phyloP scores from a whole-genome alignment of 2,797 vertebrate species.

The Sebastes dallii region DNA sequence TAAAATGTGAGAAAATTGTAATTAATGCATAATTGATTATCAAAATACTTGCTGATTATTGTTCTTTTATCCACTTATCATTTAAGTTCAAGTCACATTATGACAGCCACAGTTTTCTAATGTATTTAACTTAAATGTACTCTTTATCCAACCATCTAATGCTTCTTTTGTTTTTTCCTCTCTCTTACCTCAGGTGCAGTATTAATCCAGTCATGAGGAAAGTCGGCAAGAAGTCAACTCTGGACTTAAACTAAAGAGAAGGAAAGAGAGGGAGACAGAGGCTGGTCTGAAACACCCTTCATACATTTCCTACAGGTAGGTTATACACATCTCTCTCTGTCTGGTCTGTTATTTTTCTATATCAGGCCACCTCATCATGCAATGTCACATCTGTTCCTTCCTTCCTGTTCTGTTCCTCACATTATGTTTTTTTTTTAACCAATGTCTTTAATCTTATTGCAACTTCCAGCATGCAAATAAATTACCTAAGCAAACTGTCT shows the following conservation, averaged over 20 bases:
- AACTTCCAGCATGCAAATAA: neutral
- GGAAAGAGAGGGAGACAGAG: slow-evolving; percentile 5
- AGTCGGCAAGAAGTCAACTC: slow-evolving; percentile 4
- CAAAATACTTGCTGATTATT: neutral
- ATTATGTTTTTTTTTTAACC: neutral
- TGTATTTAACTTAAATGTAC: neutral
- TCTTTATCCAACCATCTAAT: neutral
- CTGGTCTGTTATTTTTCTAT: neutral
- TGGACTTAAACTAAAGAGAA: slow-evolving; percentile 45
- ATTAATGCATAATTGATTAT: neutral
- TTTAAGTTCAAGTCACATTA: neutral
- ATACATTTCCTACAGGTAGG: slow-evolving; percentile 62
- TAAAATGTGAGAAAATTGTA: too few species aligned
- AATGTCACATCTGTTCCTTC: neutral
- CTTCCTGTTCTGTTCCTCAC: too few species aligned
- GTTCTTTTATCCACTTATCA: neutral
- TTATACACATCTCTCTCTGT: neutral
- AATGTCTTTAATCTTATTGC: neutral
- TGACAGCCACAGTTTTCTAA: neutral
- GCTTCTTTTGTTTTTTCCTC: neutral
- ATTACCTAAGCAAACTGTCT: neutral
- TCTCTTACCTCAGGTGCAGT: slow-evolving; percentile 31
- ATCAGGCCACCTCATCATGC: neutral
- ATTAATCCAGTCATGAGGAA: slow-evolving; percentile 58
- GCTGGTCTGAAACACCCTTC: slow-evolving; percentile 12